Conservation (phyloP, 1,140 invertebrate species). For the Cylas formicarius region DNA sequence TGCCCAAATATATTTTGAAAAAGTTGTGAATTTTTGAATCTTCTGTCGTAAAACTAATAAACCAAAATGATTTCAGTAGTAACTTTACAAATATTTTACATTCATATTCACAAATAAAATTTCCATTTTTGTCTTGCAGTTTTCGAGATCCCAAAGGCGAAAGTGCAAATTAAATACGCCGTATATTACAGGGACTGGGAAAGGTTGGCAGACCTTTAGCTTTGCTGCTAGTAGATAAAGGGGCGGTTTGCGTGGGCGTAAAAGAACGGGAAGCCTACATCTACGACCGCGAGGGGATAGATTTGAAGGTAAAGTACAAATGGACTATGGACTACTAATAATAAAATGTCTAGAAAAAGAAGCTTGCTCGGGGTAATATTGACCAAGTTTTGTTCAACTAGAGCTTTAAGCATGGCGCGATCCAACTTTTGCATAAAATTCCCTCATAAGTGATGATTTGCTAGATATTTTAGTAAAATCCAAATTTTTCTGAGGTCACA, state of each 20-base stretch:
- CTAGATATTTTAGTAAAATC: too few relatives aligned
- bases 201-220: slow-evolving; percentile 80
- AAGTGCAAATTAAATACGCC: slow-evolving; percentile 48
- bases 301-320: slow-evolving; percentile 54
- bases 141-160: slow-evolving; percentile 3
- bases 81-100: too few relatives aligned
- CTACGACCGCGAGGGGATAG: slow-evolving; percentile 69
- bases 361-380: background rate
- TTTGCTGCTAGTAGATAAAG: slow-evolving; percentile 66
- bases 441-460: too few relatives aligned
- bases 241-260: slow-evolving; percentile 76
- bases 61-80: too few relatives aligned
- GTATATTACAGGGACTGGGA: slow-evolving; percentile 71
- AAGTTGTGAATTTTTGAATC: too few relatives aligned
- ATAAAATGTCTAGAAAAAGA: background rate
- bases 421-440: too few relatives aligned
- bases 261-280: slow-evolving; percentile 67
- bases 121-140: background rate
- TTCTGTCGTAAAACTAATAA: too few relatives aligned
- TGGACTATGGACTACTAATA: background rate
- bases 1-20: too few relatives aligned
- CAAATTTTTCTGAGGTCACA: too few relatives aligned
- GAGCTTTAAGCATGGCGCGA: too few relatives aligned
- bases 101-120: slow-evolving; percentile 34
- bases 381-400: too few relatives aligned